Conservation (phyloP, 1,140 invertebrate genomes). For the Aradophagus sp. region DNA sequence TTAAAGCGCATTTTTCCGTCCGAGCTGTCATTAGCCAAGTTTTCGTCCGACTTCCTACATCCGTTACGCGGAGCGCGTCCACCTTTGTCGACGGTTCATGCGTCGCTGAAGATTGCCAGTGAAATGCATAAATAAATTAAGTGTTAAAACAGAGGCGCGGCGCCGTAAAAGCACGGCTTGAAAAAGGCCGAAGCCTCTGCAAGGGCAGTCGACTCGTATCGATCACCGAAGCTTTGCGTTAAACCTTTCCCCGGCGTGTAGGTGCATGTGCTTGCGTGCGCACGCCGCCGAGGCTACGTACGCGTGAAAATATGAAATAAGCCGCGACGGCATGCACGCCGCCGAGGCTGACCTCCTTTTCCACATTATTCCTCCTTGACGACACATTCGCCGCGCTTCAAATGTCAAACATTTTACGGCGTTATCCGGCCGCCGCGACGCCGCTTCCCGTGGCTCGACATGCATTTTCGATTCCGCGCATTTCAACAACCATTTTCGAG, state of each 20-base stretch:
- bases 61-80: too few relatives aligned
- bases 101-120: conserved; percentile 34
- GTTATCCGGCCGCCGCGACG: conserved; percentile 7
- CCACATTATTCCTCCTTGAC: conserved; percentile 32
- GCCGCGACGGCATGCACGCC: conserved; percentile 19
- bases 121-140: conserved; percentile 48
- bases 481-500: too few relatives aligned
- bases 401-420: conserved; percentile 34
- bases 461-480: too few relatives aligned
- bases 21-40: too few relatives aligned
- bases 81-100: conserved; percentile 43
- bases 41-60: too few relatives aligned
- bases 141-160: conserved; percentile 30
- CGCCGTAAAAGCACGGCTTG: conserved; percentile 36
- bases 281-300: conserved; percentile 18
- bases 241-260: conserved; percentile 34
- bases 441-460: too few relatives aligned
- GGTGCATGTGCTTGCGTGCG: conserved; percentile 40
- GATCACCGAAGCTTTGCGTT: conserved; percentile 56
- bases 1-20: too few relatives aligned
- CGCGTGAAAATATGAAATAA: conserved; percentile 50
- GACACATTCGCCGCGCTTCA: conserved; percentile 21
- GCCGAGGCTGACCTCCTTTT: conserved; percentile 47
- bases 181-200: conserved; percentile 55
- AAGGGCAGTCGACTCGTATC: conserved; percentile 56